Conservation (phyloP, 2,113 vertebrate genomes). For the Bothrops jararaca region DNA sequence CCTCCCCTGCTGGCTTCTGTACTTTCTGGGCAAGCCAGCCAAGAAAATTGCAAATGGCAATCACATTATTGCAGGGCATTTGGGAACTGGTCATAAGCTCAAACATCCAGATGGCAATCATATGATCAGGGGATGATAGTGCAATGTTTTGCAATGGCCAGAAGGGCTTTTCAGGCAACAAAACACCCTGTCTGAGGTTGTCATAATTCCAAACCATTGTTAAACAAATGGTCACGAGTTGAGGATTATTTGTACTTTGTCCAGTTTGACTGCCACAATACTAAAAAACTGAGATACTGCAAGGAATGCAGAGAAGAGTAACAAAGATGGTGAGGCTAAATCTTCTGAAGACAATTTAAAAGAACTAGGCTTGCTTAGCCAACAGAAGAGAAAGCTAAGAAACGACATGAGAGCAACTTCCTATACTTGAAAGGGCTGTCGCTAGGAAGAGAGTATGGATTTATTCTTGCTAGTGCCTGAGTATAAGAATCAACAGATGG, state of each 20-base stretch:
- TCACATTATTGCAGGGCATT: background rate
- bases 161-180: background rate
- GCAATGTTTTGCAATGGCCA: background rate
- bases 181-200: background rate
- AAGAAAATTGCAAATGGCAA: background rate
- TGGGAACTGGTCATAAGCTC: background rate
- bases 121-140: background rate
- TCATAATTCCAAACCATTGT: background rate
- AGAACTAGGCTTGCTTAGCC: background rate
- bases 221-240: background rate
- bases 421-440: background rate
- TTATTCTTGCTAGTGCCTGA: background rate
- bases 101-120: background rate
- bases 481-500: background rate
- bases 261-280: background rate
- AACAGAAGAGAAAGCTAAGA: background rate
- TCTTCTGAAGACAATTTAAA: background rate
- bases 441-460: background rate
- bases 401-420: background rate
- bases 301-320: background rate
- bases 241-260: background rate
- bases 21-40: background rate
- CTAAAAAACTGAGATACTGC: background rate
- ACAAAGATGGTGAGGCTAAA: background rate
- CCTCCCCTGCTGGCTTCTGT: background rate